These are phyloP conservation scores for Acanthochromis polyacanthus DNA, from an alignment of 2,113 vertebrate species.

Conservation along the genomic window DNA sequence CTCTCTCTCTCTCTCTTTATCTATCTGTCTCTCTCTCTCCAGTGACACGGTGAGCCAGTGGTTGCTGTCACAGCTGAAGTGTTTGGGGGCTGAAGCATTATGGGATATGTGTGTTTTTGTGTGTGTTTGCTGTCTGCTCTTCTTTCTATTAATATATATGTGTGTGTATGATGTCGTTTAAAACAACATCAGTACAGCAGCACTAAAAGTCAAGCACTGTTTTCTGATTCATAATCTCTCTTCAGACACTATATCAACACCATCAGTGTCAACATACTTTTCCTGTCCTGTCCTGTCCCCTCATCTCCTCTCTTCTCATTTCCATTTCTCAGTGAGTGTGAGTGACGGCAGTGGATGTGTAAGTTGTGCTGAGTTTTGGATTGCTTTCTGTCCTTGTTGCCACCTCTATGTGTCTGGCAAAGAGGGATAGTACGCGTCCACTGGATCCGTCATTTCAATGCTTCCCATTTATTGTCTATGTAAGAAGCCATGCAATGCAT, in stretches of 20 bases:
- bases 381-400: no score
- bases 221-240: not conserved
- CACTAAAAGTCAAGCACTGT: no score
- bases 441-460: no score
- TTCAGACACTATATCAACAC: not conserved
- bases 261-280: not conserved
- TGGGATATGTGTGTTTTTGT: constrained; percentile 1
- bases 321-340: no score
- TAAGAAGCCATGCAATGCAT: no score
- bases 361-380: no score
- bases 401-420: no score
- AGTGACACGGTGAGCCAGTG: not conserved
- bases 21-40: constrained; percentile 6
- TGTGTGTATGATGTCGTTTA: not conserved
- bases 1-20: not conserved
- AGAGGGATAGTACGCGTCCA: no score
- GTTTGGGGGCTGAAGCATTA: constrained; percentile 13
- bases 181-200: no score
- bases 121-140: not conserved
- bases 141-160: not conserved
- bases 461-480: no score
- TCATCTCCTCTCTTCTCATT: no score
- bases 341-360: no score
- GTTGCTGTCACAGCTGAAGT: constrained; percentile 36
- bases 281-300: not conserved